Percentiles rank a stretch among this genome's conserved stretches.
These are phyloP conservation scores for Chlorospingus semifuscus DNA, from an alignment of 2,797 vertebrate species.

Conservation along the genomic window DNA sequence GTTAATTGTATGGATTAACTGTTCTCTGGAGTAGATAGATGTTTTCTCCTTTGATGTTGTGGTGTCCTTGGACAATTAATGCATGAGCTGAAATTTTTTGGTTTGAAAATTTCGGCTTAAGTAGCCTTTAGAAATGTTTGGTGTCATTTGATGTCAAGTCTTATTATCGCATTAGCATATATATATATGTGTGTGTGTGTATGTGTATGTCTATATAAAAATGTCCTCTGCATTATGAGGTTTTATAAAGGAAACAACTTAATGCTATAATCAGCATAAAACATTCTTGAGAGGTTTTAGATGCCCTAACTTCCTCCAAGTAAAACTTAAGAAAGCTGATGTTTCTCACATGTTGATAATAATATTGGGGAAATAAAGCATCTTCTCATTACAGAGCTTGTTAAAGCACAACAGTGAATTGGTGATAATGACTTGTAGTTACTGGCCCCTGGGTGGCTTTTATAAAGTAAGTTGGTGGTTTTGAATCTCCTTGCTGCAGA, in stretches of 20 bases:
- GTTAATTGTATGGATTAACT: conserved; percentile 42
- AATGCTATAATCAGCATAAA: background rate
- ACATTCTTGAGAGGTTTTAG: conserved; percentile 1
- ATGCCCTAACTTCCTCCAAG: background rate
- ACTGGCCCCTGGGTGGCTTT: background rate
- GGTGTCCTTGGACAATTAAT: background rate
- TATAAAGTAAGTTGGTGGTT: background rate
- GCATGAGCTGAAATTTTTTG: background rate
- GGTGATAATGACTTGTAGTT: background rate
- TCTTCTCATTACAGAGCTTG: background rate
- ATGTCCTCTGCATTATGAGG: background rate
- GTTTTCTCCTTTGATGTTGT: conserved; percentile 17
- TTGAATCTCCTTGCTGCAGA: background rate
- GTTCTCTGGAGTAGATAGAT: background rate
- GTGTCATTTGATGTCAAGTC: background rate
- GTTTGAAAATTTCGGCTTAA: background rate
- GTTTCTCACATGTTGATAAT: background rate
- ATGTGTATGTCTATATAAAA: background rate
- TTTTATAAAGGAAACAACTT: background rate
- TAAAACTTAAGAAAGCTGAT: background rate
- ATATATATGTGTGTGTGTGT: background rate
- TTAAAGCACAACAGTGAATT: background rate
- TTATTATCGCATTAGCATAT: background rate
- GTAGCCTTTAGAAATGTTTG: background rate
- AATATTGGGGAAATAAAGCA: background rate